A percentile compares a stretch with the other conserved stretches of the same genome.
Evolutionary conservation across 2,888 invertebrate genomes (phyloP).

Genomic region (Leucophenga maculata): DNA sequence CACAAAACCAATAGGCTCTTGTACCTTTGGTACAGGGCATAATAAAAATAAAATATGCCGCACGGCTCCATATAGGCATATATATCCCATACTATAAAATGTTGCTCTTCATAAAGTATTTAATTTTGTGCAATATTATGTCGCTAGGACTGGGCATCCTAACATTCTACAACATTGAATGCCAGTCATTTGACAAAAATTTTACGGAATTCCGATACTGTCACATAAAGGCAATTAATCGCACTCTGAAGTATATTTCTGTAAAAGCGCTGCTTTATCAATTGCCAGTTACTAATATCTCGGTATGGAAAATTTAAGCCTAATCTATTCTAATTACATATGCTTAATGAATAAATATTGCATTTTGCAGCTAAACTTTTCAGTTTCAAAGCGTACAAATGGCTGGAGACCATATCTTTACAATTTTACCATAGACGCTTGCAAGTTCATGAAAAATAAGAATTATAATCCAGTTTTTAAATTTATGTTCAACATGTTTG

Average conservation of each 20-base stretch:
- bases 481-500: background rate
- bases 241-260: background rate
- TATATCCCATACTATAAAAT: no score
- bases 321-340: no score
- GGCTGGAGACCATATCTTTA: background rate
- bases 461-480: background rate
- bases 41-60: no score
- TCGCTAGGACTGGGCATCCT: background rate
- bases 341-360: no score
- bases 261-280: background rate
- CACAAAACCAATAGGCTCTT: no score
- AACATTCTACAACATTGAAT: background rate
- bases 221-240: background rate
- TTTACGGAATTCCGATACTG: background rate
- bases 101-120: no score
- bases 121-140: no score
- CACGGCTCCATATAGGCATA: no score
- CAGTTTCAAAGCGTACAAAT: background rate
- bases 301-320: no score
- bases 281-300: background rate
- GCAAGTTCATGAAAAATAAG: background rate
- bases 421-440: background rate
- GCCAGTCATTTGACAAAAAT: background rate
- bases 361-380: background rate
- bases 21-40: no score